Conservation (phyloP, 2,113 vertebrate species). For the Romanogobio albipinnatus region DNA sequence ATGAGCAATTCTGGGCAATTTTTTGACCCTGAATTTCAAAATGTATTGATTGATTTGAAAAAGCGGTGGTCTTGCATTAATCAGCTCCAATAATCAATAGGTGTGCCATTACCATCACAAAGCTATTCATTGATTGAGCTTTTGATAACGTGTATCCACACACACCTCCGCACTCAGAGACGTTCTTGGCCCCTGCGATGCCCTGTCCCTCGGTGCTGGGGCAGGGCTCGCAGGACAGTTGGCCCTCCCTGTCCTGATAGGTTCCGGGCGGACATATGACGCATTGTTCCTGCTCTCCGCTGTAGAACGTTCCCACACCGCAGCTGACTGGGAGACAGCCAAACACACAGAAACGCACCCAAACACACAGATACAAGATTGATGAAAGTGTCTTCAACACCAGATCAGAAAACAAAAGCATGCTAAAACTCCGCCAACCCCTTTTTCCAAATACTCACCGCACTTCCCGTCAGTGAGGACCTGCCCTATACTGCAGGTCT, state of each 20-base stretch:
- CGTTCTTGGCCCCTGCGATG: constrained; percentile 82
- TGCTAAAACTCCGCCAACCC: not conserved
- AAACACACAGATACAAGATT: not conserved
- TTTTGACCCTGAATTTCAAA: constrained; percentile 35
- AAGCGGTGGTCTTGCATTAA: not conserved
- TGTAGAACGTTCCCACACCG: constrained; percentile 86
- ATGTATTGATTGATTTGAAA: not conserved
- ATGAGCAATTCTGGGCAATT: not conserved
- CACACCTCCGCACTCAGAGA: constrained; percentile 92
- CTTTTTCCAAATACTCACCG: constrained; percentile 73
- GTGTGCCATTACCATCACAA: constrained; percentile 39
- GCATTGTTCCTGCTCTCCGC: constrained; percentile 85
- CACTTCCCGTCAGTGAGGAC: constrained; percentile 86
- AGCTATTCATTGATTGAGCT: constrained; percentile 6
- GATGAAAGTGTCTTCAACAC: not conserved
- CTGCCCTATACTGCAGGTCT: constrained; percentile 86
- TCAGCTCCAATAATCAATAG: constrained; percentile 20
- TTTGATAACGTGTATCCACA: constrained; percentile 1
- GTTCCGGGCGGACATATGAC: constrained; percentile 84
- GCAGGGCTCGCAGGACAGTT: constrained; percentile 91
- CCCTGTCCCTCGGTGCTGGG: constrained; percentile 86
- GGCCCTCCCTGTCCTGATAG: constrained; percentile 88
- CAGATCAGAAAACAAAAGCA: not conserved
- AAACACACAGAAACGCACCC: constrained; percentile 29
- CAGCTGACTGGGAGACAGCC: constrained; percentile 83